Percentiles rank a stretch among this genome's conserved stretches.
These are phyloP conservation scores for Bathynomus jamesi DNA, from an alignment of 1,140 invertebrate species.

Conservation along the genomic window DNA sequence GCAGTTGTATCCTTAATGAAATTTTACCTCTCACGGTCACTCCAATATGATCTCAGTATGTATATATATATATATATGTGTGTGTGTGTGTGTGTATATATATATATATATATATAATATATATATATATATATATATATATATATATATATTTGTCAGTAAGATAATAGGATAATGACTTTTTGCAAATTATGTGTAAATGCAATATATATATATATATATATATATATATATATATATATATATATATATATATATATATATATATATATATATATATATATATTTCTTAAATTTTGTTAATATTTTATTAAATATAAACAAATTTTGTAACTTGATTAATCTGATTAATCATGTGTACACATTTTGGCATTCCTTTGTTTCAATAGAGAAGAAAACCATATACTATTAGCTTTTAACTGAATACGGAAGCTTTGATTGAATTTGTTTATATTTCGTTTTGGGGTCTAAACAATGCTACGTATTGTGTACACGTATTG, in stretches of 20 bases:
- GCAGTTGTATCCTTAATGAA: background rate
- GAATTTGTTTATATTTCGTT: too few species aligned
- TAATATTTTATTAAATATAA: background rate
- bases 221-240: constrained; percentile 3
- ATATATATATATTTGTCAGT: background rate
- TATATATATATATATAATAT: constrained; percentile 2
- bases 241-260: constrained; percentile 3
- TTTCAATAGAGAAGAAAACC: too few species aligned
- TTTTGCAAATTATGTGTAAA: background rate
- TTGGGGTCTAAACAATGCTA: too few species aligned
- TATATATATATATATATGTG: background rate
- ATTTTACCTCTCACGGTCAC: background rate
- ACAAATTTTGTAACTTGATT: background rate
- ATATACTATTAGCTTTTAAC: too few species aligned
- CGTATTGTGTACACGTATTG: too few species aligned
- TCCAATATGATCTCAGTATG: background rate
- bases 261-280: background rate
- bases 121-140: background rate
- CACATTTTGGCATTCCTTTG: background rate
- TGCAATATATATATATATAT: background rate
- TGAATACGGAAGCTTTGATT: too few species aligned
- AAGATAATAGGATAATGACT: background rate
- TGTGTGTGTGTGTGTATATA: background rate
- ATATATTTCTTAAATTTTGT: background rate
- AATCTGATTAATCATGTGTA: background rate